Base-by-base conservation (phyloP, 2,113 vertebrate species). In the Bambusicola thoracicus region DNA sequence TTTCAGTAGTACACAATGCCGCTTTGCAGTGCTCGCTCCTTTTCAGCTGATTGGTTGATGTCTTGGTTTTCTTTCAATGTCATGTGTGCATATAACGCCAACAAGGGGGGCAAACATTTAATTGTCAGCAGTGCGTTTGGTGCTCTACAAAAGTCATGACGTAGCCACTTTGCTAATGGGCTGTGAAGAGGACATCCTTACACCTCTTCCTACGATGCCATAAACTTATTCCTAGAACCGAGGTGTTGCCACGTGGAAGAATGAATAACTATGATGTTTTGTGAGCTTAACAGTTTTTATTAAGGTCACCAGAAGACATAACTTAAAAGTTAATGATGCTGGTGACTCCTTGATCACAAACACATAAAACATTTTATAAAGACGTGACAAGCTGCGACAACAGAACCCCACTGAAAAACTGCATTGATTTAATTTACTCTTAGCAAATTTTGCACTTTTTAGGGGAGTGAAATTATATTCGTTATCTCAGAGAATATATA, bases 211-310 rank as follows among this genome's bases (percentile, higher is more conserved):
- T 10, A 46, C 91, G 78, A 95, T 92, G 66, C 53, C 77, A 95
- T 92, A 96, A 96, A 94, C 53, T 82, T 82, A 90, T 56, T 91
- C 81, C 90, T 61, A 58, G 74, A 70, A 58, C 41, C 41, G 66
- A 95, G 77, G 89, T 83, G 92, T 93, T 94, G 84, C 92, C 75
- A 76, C 68, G 58, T n/a, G 43, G 67, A 95, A 96, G 85, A 87
- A 85, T 93, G 90, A 95, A 82, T 94, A 96, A 95, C 89, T 84
- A 51, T 27, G 46, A 92, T 92, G 76, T 76, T 87, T 72, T n/a
- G 67, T 25, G 76, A 53, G 91, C 85, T 93, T 96, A 86, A 96
- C 55, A 49, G 90, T 93, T 73, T 96, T 96, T 93, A 91, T 95
- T 90, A 94, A 95, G 94, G 81, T 92, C 92, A 87, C 69, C 63